phyloP scores from a whole-genome alignment of 35 echinoderm and acorn worm species.

The Lytechinus pictus region DNA sequence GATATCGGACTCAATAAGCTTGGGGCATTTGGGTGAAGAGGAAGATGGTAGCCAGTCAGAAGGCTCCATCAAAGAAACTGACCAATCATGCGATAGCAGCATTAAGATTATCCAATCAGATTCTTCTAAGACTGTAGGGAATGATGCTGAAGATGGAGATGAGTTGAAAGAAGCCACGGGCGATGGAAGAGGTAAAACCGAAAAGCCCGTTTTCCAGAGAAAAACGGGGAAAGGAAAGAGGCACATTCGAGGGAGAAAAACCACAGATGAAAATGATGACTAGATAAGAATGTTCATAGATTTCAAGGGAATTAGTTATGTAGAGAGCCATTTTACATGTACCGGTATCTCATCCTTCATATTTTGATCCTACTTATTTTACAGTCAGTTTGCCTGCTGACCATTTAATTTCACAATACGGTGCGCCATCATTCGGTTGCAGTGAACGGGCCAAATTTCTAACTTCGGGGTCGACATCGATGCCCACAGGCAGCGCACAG shows the following conservation, averaged over 20 bases:
- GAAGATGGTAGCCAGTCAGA: not conserved
- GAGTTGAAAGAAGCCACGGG: not conserved
- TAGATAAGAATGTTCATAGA: too few relatives aligned
- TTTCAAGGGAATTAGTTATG: too few relatives aligned
- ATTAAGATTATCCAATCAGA: not conserved
- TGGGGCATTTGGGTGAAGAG: constrained; percentile 25
- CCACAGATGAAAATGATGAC: not conserved
- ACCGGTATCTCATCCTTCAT: too few relatives aligned
- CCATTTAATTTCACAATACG: too few relatives aligned
- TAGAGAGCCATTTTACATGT: too few relatives aligned
- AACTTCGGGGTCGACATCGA: too few relatives aligned
- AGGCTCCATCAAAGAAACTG: not conserved
- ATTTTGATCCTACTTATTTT: too few relatives aligned
- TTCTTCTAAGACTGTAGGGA: not conserved
- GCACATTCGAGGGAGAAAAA: constrained; percentile 1
- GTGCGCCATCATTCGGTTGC: too few relatives aligned
- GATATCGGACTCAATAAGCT: not conserved
- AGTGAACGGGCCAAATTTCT: too few relatives aligned
- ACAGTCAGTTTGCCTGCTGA: too few relatives aligned
- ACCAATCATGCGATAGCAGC: not conserved
- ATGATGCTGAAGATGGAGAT: not conserved
- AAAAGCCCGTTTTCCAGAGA: not conserved
- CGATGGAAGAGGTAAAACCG: not conserved
- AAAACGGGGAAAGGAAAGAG: constrained; percentile 24
- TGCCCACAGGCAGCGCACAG: too few relatives aligned